Percentiles rank a stretch among this genome's conserved stretches.
These are phyloP conservation scores for Myotis lucifugus DNA, from an alignment of 2,113 vertebrate genomes.

Conservation along the genomic window DNA sequence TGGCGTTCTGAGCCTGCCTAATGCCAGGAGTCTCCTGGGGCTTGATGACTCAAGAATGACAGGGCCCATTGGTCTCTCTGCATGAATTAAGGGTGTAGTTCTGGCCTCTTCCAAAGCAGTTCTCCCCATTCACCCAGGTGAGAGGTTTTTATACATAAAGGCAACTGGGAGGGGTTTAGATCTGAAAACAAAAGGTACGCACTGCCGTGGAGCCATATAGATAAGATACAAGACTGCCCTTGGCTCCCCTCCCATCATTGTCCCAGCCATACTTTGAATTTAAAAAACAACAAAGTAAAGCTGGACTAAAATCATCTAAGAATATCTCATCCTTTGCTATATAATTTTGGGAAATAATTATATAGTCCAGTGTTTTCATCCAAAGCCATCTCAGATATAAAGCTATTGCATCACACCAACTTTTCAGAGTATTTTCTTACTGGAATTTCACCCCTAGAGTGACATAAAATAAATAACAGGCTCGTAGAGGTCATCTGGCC, in stretches of 20 bases:
- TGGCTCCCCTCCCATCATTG: not conserved
- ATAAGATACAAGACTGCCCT: not conserved
- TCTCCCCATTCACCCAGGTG: not conserved
- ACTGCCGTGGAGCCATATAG: not conserved
- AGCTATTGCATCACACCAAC: not conserved
- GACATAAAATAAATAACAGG: not conserved
- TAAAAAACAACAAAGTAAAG: constrained; percentile 11
- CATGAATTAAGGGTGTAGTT: not conserved
- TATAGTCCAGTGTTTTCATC: constrained; percentile 37
- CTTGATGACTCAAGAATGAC: not conserved
- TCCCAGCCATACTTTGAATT: not conserved
- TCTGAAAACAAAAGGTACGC: not conserved
- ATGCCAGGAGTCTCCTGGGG: not conserved
- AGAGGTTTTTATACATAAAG: not conserved
- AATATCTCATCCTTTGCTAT: not conserved
- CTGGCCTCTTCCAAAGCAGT: not conserved
- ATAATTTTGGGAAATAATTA: constrained; percentile 54
- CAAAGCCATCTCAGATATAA: constrained; percentile 15
- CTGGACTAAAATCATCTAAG: not conserved
- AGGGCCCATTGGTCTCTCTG: not conserved
- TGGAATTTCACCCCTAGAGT: not conserved
- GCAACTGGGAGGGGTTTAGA: not conserved
- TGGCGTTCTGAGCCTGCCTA: not conserved
- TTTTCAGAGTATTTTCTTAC: not conserved
- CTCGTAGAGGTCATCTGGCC: not conserved